Base-by-base conservation (phyloP, 1,140 invertebrate genomes). In the Scaptomyza graminum region DNA sequence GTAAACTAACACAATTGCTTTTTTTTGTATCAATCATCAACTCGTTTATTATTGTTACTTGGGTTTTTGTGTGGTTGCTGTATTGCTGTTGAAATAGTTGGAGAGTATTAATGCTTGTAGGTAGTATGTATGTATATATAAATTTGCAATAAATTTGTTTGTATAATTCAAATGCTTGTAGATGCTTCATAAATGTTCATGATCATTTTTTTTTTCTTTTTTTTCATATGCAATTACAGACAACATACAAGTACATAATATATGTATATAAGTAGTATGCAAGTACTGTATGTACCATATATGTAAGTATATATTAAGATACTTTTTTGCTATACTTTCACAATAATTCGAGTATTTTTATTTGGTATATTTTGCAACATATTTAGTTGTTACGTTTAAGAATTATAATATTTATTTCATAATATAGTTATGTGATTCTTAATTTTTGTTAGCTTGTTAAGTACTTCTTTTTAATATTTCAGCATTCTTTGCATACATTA, bases 21-120 rank as follows among this genome's bases (percentile, higher is more conserved):
- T 63, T 63, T 80, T 76, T 77, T 81, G 75, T 82, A 87, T 88
- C 79, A 83, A 88, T 87, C 82, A 88, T 88, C 79, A 87, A 88
- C 83, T 79, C 83, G 73, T 87, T 88, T 87, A 88, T 88, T 87
- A 88, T 87, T 88, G 82, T 88, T 88, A 88, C 68, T 88, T 74
- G 78, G 44, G 43, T 65, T 70, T 66, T 34, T 34, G 28, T 49
- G 18, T 43, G 59, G 61, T 44, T 72, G 61, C 37, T 55, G 64
- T 70, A 67, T 78, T 57, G 55, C 51, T 62, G 50, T 74, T 84
- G 57, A 59, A 77, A 54, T 85, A 80, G 71, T 80, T 76, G 39
- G 50, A 60, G 77, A 74, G 55, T 68, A 76, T 39, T 49, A 34
- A 54, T 69, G 51, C 16, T 41, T 50, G 55, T 49, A 13, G 59